Conservation (phyloP, 2,797 vertebrate genomes). For the Linurgus olivaceus region DNA sequence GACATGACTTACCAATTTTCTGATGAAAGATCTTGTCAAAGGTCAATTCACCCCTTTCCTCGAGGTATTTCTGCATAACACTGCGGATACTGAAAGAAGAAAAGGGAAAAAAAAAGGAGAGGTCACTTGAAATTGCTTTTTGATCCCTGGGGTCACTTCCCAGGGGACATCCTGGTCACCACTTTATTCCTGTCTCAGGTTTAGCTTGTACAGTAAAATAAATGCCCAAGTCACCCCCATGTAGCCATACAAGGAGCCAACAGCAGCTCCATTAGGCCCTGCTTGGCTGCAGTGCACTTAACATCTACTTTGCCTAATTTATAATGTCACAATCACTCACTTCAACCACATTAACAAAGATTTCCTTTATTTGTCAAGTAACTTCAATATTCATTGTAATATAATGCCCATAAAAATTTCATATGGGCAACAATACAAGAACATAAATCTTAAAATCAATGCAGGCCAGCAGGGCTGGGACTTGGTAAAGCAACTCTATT, state of each 20-base stretch:
- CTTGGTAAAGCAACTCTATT: neutral
- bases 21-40: constrained; percentile 99
- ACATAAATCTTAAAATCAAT: neutral
- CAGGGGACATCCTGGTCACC: neutral
- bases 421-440: neutral
- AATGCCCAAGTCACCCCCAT: fast-evolving
- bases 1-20: constrained; percentile 87
- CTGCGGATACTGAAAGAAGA: constrained; percentile 90
- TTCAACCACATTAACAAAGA: constrained; percentile 44
- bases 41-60: constrained; percentile 92
- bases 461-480: neutral
- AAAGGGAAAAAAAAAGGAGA: neutral
- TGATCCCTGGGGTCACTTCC: neutral
- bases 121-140: neutral
- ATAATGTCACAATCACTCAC: constrained; percentile 27
- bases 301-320: constrained; percentile 23
- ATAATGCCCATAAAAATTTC: constrained; percentile 39
- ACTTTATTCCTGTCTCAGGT: neutral
- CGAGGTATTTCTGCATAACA: constrained; percentile 98
- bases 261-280: neutral
- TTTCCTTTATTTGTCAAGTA: constrained; percentile 46
- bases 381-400: constrained; percentile 35
- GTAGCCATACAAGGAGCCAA: neutral
- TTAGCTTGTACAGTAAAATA: neutral
- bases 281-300: neutral